Evolutionary conservation across 2,113 vertebrate genomes (phyloP).

Genomic region (Pungitius pungitius): DNA sequence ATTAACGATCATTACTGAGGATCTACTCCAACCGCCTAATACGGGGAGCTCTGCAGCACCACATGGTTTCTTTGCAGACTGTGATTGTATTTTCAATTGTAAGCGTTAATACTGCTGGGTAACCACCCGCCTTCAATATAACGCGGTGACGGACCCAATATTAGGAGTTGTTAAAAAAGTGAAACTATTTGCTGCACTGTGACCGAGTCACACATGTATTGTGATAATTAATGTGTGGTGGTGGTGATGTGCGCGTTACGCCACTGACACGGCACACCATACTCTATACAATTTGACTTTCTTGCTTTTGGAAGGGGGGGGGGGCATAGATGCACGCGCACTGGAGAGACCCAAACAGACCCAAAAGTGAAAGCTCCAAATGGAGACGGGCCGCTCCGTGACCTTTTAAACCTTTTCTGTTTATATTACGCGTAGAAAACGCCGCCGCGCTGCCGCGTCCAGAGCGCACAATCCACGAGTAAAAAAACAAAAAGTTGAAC

Average conservation of each 20-base stretch:
- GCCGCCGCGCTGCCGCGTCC: background rate
- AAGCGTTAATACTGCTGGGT: background rate
- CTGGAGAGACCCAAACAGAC: conserved; percentile 3
- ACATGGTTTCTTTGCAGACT: background rate
- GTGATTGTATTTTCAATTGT: background rate
- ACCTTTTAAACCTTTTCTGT: conserved; percentile 27
- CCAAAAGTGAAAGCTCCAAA: conserved; percentile 30
- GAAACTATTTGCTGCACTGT: background rate
- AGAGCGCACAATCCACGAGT: conserved; percentile 22
- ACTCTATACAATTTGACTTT: conserved; percentile 36
- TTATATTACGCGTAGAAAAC: conserved; percentile 34
- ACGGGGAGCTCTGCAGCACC: background rate
- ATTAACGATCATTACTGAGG: background rate
- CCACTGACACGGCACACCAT: conserved; percentile 28
- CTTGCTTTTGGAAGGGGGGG: conserved; percentile 19
- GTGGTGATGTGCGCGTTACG: conserved; percentile 31
- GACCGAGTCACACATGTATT: background rate
- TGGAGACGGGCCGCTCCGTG: conserved; percentile 16
- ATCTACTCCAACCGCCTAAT: background rate
- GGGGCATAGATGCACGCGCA: background rate
- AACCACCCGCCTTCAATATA: background rate
- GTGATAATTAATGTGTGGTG: background rate
- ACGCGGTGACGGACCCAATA: background rate
- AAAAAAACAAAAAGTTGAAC: conserved; percentile 50
- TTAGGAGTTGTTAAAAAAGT: conserved; percentile 30